Evolutionary conservation across 2,797 vertebrate species (phyloP), one percentile per base, ranked within the genome.

Genomic region (Margarornis squamiger): DNA sequence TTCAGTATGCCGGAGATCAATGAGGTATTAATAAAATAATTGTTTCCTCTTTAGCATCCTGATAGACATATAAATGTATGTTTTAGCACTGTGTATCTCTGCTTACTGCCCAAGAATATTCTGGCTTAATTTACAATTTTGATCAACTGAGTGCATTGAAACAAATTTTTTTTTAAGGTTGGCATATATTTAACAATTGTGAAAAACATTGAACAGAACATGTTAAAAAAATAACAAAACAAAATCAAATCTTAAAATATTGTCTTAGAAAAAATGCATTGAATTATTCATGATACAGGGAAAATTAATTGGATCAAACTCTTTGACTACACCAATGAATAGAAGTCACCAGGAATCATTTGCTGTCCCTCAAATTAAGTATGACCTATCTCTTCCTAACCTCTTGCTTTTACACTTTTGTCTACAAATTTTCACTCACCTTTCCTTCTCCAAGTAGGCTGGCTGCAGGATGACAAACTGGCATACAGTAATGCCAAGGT

Each of bases 71-170:
- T 59, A 79, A 62, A 73, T 63, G 7, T 78, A 43, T 65, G 49
- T 72, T 89, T 81, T 85, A 83, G 65, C 23, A 48, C 7, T 8
- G 3, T 29, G 3, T 61, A 76, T 54, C 81, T 93, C 70, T 62
- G 15, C 24, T 58, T 23, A 51, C 29, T 74, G 9, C 65, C 29
- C 57, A 54, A 24, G n/a, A 76, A 66, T 87, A 27, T 62, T 85
- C 98, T 98, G 95, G 94, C 97, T 96, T 98, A 98, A 97, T 98
- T 94, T 54, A 41, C 7, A 51, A 41, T 51, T 90, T 68, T 39
- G 49, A 4, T 66, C n/a, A 68, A 27, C 9, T 18, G 24, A 7
- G 1, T 79, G 7, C 9, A 10, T 30, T 46, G 23, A 9, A 87
- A 80, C 26, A 27, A 46, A 12, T 85, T 8, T 80, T 88, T 85